Evolutionary conservation across 2,797 vertebrate species (phyloP).

Genomic region (Acrossocheilus fasciatus): DNA sequence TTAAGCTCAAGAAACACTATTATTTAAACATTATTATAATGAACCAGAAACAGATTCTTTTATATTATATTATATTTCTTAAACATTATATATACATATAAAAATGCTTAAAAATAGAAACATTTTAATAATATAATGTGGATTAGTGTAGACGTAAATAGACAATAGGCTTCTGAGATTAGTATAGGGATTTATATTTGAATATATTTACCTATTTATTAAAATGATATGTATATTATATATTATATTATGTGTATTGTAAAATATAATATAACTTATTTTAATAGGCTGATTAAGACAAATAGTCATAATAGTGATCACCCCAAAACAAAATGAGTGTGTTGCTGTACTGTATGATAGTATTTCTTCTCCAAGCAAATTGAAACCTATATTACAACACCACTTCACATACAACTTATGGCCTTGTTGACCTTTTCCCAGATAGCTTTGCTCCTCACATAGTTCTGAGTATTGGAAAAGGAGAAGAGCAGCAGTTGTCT

Average conservation of each 20-base stretch:
- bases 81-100: background rate
- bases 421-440: constrained; percentile 29
- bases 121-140: background rate
- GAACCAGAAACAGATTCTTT: too few species aligned
- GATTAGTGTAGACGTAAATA: background rate
- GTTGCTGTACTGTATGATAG: background rate
- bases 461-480: constrained; percentile 13
- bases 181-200: background rate
- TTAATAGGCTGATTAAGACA: background rate
- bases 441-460: constrained; percentile 19
- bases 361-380: constrained; percentile 23
- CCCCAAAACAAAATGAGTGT: background rate
- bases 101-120: background rate
- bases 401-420: constrained; percentile 6
- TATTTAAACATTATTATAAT: too few species aligned
- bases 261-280: background rate
- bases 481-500: constrained; percentile 12
- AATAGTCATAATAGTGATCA: background rate
- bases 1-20: too few species aligned
- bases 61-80: background rate
- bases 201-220: background rate
- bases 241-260: too few species aligned
- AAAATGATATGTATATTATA: background rate
- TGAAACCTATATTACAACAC: constrained; percentile 11
- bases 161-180: background rate